These are phyloP conservation scores for Psittacula derbiana DNA, from an alignment of 2,797 vertebrate species.

Conservation along the genomic window DNA sequence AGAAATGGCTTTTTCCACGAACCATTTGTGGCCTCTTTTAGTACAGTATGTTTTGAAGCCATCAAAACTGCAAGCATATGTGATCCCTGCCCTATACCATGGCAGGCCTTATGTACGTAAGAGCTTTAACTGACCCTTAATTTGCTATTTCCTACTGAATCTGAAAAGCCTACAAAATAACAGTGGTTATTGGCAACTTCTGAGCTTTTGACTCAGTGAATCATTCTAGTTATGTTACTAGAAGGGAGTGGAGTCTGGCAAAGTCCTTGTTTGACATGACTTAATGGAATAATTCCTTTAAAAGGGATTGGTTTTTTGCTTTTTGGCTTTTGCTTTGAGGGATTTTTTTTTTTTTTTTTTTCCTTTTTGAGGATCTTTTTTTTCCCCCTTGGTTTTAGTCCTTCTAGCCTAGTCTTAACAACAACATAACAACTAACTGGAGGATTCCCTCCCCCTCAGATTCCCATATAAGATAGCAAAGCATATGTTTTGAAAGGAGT, in stretches of 20 bases:
- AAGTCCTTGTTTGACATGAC: neutral
- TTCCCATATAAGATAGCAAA: neutral
- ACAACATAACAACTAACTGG: neutral
- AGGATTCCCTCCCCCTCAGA: neutral
- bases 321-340: neutral
- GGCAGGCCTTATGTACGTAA: neutral
- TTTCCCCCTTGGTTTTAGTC: neutral
- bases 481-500: neutral
- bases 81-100: neutral
- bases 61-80: neutral
- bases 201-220: slow-evolving; percentile 16
- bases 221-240: slow-evolving; percentile 10
- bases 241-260: slow-evolving; percentile 16
- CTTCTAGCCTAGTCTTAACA: neutral
- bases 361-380: neutral
- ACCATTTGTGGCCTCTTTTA: neutral
- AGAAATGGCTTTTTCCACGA: neutral
- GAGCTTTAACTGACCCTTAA: neutral
- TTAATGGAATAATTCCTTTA: slow-evolving; percentile 12
- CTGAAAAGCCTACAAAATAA: slow-evolving; percentile 3
- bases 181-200: slow-evolving; percentile 19
- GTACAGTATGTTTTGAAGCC: neutral
- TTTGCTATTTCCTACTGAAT: slow-evolving; percentile 16
- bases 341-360: neutral
- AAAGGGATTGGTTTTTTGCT: neutral